Evolutionary conservation across 2,888 invertebrate species (phyloP).

Genomic region (Baronia brevicornis): DNA sequence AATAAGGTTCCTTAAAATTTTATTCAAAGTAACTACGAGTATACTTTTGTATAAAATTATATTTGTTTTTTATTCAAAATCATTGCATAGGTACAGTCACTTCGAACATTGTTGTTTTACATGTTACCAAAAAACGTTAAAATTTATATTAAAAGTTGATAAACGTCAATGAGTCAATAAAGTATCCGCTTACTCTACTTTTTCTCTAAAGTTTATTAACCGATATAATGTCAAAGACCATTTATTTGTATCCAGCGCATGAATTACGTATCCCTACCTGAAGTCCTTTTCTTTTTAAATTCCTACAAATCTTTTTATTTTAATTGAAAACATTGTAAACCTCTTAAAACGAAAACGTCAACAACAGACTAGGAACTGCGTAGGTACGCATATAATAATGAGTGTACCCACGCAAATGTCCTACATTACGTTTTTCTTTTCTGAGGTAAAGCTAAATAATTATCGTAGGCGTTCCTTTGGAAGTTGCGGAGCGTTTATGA

Average conservation of each 20-base stretch:
- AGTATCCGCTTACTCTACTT: too few relatives aligned
- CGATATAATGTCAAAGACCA: too few relatives aligned
- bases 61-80: slow-evolving; percentile 8
- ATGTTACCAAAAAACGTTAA: slow-evolving; percentile 2
- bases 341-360: slow-evolving; percentile 57
- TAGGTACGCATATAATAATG: slow-evolving; percentile 47
- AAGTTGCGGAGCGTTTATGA: slow-evolving; percentile 66
- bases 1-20: too few relatives aligned
- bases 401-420: slow-evolving; percentile 59
- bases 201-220: slow-evolving; percentile 3
- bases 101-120: slow-evolving; percentile 10
- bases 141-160: slow-evolving; percentile 12
- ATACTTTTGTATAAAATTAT: too few relatives aligned
- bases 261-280: too few relatives aligned
- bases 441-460: slow-evolving; percentile 35
- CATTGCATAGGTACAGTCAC: slow-evolving; percentile 8
- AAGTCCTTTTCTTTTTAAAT: background rate
- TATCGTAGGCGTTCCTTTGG: slow-evolving; percentile 60
- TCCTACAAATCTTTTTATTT: slow-evolving; percentile 10
- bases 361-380: slow-evolving; percentile 40
- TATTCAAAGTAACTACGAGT: slow-evolving; percentile 36
- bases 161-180: too few relatives aligned
- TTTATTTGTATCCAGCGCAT: too few relatives aligned
- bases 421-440: slow-evolving; percentile 54
- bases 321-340: slow-evolving; percentile 50